A percentile compares a stretch with the other conserved stretches of the same genome.
Evolutionary conservation across 2,113 vertebrate species (phyloP).

Genomic region (Physeter macrocephalus): DNA sequence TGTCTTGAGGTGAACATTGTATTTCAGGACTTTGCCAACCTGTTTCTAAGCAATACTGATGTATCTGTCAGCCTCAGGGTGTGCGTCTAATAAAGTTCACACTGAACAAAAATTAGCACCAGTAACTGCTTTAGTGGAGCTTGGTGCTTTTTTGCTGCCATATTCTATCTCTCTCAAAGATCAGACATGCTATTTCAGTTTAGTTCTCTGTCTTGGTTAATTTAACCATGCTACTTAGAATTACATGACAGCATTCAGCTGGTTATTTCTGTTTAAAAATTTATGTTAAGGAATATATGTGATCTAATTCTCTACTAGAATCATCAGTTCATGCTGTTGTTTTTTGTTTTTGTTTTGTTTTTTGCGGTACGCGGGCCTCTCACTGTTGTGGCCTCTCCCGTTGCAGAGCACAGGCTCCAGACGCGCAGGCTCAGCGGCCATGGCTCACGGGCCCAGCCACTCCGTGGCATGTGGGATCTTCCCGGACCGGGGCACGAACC

Average conservation of each 20-base stretch:
- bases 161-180: neutral
- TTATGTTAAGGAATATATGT: neutral
- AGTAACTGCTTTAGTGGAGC: neutral
- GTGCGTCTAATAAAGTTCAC: neutral
- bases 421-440: too few species aligned
- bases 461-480: too few species aligned
- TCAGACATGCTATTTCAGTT: neutral
- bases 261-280: conserved; percentile 10
- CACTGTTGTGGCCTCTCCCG: too few species aligned
- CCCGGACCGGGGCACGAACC: too few species aligned
- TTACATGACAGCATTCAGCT: neutral
- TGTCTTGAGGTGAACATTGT: neutral
- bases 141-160: neutral
- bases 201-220: conserved; percentile 11
- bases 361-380: too few species aligned
- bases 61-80: neutral
- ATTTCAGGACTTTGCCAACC: neutral
- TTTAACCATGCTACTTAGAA: neutral
- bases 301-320: neutral
- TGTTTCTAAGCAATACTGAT: neutral
- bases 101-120: neutral
- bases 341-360: too few species aligned
- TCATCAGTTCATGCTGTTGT: neutral
- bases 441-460: too few species aligned
- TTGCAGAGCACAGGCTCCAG: too few species aligned